These are phyloP conservation scores for Drosophila kuntzei DNA, from an alignment of 2,888 invertebrate species.

Conservation along the genomic window DNA sequence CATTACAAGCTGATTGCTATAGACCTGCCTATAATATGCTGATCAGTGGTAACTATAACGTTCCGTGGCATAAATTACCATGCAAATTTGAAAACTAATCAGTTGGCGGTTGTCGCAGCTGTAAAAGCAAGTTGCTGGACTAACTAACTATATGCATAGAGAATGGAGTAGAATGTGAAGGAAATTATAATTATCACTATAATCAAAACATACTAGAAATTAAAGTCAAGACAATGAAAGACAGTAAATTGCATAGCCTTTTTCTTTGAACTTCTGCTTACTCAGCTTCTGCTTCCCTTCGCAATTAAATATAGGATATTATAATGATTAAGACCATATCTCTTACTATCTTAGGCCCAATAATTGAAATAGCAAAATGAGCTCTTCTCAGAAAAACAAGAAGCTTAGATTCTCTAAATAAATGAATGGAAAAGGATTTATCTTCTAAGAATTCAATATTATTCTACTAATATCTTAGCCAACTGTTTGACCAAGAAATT, in stretches of 20 bases:
- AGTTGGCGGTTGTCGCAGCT: slow-evolving; percentile 35
- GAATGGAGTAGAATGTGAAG: background rate
- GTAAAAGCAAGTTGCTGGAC: slow-evolving; percentile 14
- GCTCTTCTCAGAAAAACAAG: background rate
- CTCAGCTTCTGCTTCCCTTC: background rate
- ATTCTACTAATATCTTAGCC: no score
- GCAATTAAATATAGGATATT: background rate
- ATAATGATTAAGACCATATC: background rate
- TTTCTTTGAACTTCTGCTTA: no score
- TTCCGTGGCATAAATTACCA: slow-evolving; percentile 51
- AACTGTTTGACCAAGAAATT: no score
- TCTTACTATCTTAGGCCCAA: background rate
- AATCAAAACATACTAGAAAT: background rate
- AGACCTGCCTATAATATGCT: slow-evolving; percentile 5
- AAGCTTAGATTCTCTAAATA: background rate
- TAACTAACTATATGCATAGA: slow-evolving; percentile 5
- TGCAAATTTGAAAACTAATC: slow-evolving; percentile 59
- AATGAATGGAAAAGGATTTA: background rate
- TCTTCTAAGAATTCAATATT: background rate
- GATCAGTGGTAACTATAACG: slow-evolving; percentile 2
- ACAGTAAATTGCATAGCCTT: background rate
- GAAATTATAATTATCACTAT: slow-evolving; percentile 9
- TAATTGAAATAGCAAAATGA: background rate
- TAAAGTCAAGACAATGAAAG: background rate
- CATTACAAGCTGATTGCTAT: slow-evolving; percentile 1